Conservation (phyloP, 2,888 invertebrate species). For the Cactoblastis cactorum region DNA sequence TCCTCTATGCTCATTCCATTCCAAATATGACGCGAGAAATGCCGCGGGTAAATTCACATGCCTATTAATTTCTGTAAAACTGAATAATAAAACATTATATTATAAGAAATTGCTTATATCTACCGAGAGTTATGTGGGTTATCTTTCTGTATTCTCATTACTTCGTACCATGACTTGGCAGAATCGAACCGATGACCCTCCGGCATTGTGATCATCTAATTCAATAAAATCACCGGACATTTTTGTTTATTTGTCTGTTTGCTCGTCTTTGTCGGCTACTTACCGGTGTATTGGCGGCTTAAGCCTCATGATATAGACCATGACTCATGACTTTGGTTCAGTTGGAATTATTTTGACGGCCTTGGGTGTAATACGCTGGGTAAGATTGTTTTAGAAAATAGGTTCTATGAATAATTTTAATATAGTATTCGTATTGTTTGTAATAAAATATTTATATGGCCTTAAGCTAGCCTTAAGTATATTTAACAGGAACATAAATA, state of each 20-base stretch:
- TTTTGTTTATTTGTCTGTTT: constrained; percentile 67
- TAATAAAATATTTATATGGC: no score
- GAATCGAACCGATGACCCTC: constrained; percentile 41
- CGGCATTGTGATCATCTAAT: constrained; percentile 75
- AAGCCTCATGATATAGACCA: constrained; percentile 53
- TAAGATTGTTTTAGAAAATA: background rate
- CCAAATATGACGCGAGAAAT: no score
- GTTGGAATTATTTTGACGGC: constrained; percentile 20
- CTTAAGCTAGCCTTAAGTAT: no score
- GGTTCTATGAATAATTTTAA: no score
- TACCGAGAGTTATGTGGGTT: background rate
- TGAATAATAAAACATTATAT: no score
- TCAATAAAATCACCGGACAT: constrained; percentile 77
- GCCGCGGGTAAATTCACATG: no score
- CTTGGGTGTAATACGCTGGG: background rate
- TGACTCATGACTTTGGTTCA: constrained; percentile 42
- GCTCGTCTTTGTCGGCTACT: constrained; percentile 63
- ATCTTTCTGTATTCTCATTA: background rate
- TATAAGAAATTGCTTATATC: background rate
- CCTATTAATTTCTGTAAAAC: no score
- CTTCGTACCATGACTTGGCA: constrained; percentile 51
- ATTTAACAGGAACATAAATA: no score
- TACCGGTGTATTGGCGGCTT: constrained; percentile 61
- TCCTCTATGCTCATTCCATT: no score
- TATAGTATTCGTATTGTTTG: no score